These are phyloP conservation scores for Thermophis baileyi DNA, from an alignment of 2,113 vertebrate genomes.

Conservation along the genomic window DNA sequence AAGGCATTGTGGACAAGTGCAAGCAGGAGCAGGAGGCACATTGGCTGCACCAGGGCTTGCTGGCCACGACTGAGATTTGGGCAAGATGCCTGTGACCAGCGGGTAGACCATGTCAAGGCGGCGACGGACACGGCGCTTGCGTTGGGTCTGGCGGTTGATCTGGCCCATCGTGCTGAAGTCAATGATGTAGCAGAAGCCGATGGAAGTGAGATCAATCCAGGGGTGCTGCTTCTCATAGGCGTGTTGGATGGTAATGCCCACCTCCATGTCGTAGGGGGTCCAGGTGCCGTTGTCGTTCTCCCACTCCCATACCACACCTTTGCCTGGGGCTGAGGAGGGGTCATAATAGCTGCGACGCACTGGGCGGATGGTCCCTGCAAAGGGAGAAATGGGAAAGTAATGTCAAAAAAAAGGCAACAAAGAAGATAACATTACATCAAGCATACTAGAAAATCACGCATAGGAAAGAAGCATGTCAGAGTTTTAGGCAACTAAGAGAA, in stretches of 20 bases:
- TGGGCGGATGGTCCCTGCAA: slow-evolving; percentile 72
- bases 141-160: slow-evolving; percentile 79
- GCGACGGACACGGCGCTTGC: slow-evolving; percentile 81
- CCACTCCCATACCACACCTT: slow-evolving; percentile 79
- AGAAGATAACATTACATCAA: not conserved
- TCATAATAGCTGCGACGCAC: slow-evolving; percentile 76
- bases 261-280: slow-evolving; percentile 76
- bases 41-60: slow-evolving; percentile 41
- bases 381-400: slow-evolving; percentile 16
- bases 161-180: slow-evolving; percentile 78
- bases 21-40: slow-evolving; percentile 69
- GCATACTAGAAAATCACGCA: not conserved
- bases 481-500: not conserved
- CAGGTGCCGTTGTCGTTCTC: slow-evolving; percentile 74
- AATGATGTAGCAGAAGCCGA: slow-evolving; percentile 76
- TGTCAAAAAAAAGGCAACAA: not conserved
- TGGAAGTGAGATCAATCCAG: slow-evolving; percentile 75
- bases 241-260: slow-evolving; percentile 75
- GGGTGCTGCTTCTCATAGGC: slow-evolving; percentile 76
- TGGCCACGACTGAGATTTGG: slow-evolving; percentile 75
- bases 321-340: slow-evolving; percentile 67
- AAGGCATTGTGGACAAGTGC: slow-evolving; percentile 88
- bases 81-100: slow-evolving; percentile 74
- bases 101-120: slow-evolving; percentile 81
- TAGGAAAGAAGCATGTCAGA: not conserved